Percentiles rank a stretch among this genome's conserved stretches.
Evolutionary conservation across 2,797 vertebrate genomes (phyloP).

Genomic region (Melanotaenia boesemani): DNA sequence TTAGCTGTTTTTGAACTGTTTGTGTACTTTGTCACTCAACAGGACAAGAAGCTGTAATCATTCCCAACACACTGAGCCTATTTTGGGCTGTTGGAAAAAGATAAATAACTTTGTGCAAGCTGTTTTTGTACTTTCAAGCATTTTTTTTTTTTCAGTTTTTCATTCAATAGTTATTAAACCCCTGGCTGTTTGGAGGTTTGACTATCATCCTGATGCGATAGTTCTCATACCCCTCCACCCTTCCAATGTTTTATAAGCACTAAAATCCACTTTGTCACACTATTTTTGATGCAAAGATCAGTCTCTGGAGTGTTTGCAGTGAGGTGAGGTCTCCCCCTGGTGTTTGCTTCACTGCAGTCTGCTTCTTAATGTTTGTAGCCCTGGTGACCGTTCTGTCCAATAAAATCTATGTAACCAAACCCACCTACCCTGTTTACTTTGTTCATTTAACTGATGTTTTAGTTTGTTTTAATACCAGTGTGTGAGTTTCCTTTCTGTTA

Average conservation of each 20-base stretch:
- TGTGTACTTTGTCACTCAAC: neutral
- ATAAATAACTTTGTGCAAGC: constrained; percentile 31
- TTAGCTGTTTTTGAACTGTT: constrained; percentile 43
- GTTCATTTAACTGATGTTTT: constrained; percentile 5
- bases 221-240: neutral
- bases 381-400: constrained; percentile 81
- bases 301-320: constrained; percentile 51
- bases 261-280: constrained; percentile 48
- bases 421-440: neutral
- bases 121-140: constrained; percentile 43
- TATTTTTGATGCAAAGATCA: constrained; percentile 38
- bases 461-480: neutral
- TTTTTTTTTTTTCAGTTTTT: constrained; percentile 9
- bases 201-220: constrained; percentile 33
- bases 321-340: constrained; percentile 76
- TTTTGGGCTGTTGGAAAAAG: constrained; percentile 9
- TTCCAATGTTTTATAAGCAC: constrained; percentile 46
- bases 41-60: constrained; percentile 4
- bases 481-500: constrained; percentile 21
- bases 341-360: constrained; percentile 73
- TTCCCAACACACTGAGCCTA: neutral
- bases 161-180: constrained; percentile 40
- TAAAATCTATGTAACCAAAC: constrained; percentile 80
- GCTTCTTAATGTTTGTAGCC: constrained; percentile 79
- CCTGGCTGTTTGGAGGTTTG: constrained; percentile 49